Percentiles rank a stretch among this genome's conserved stretches.
Conservation (phyloP, 2,888 invertebrate species). For the Frankliniella fusca region DNA sequence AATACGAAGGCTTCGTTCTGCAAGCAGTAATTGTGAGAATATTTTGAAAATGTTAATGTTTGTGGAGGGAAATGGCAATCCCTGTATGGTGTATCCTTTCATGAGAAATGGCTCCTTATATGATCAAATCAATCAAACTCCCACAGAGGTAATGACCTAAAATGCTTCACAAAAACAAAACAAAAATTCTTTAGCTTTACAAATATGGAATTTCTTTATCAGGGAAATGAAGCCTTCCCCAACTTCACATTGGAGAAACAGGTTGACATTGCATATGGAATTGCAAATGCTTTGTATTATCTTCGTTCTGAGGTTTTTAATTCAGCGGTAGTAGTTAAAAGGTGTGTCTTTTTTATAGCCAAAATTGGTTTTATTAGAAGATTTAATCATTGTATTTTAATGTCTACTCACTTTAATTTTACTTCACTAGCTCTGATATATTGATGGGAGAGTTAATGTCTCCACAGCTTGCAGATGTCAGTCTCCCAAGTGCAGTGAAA, state of each 20-base stretch:
- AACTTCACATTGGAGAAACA: neutral
- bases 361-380: neutral
- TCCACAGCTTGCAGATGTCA: neutral
- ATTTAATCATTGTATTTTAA: neutral
- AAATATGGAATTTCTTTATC: neutral
- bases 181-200: neutral
- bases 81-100: neutral
- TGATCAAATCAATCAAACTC: neutral
- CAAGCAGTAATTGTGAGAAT: neutral
- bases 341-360: neutral
- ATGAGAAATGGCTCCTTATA: neutral
- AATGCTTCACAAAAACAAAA: no score
- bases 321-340: neutral
- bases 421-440: neutral
- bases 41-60: neutral
- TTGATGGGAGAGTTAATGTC: neutral
- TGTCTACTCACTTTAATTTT: neutral
- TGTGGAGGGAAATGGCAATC: neutral
- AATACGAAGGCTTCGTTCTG: neutral
- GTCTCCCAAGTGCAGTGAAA: neutral
- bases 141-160: neutral
- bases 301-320: neutral
- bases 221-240: neutral
- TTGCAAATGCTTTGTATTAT: neutral
- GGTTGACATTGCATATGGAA: neutral